A percentile compares a stretch with the other conserved stretches of the same genome.
Conservation (phyloP, 2,113 vertebrate genomes). For the Scalopus aquaticus region DNA sequence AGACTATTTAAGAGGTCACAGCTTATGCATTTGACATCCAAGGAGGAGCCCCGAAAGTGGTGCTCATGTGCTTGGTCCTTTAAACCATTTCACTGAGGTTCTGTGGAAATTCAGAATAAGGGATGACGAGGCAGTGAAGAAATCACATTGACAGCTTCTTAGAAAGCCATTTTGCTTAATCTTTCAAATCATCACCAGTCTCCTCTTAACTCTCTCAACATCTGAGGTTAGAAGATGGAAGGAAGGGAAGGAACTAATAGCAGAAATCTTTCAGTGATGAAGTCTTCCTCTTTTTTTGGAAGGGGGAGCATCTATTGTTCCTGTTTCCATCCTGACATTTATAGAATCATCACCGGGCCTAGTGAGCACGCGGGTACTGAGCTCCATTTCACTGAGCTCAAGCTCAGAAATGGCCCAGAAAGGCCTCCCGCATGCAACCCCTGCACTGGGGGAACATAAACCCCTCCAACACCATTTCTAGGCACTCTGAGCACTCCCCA, state of each 20-base stretch:
- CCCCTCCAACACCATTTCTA: not conserved
- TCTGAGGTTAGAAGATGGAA: rapidly evolving
- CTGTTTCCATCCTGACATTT: not conserved
- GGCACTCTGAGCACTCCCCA: not conserved
- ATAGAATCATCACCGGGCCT: not conserved
- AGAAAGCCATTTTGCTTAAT: not conserved
- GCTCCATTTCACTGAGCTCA: not conserved
- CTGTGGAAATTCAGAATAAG: not conserved
- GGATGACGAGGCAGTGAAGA: no score
- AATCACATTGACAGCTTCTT: not conserved
- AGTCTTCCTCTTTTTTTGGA: not conserved
- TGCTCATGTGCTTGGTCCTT: not conserved
- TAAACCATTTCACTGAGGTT: not conserved
- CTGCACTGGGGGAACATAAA: not conserved
- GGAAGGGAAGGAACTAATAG: not conserved
- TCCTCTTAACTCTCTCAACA: not conserved
- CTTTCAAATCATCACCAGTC: not conserved
- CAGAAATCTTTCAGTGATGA: not conserved
- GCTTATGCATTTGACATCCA: not conserved
- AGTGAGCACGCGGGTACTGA: no score
- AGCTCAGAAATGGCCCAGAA: not conserved
- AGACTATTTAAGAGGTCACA: not conserved
- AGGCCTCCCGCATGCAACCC: no score
- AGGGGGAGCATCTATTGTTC: no score
- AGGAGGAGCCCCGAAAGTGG: not conserved